A percentile compares a stretch with the other conserved stretches of the same genome.
Conservation (phyloP, 1,140 invertebrate species). For the Chrysomallon squamiferum region DNA sequence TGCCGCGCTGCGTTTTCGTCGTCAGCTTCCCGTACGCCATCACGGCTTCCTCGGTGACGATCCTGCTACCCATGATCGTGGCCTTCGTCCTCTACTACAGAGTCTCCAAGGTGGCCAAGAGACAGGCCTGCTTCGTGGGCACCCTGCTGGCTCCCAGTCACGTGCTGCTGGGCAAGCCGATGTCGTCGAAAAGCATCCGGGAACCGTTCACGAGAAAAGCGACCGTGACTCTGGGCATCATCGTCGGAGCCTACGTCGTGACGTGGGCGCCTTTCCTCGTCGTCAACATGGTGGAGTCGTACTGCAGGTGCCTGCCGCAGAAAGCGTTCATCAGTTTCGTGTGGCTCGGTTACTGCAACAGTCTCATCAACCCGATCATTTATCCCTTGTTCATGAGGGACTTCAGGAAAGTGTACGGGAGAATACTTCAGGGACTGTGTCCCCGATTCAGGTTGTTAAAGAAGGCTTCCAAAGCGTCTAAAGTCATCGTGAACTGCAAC, state of each 20-base stretch:
- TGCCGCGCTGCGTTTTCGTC: conserved; percentile 45
- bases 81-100: conserved; percentile 49
- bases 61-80: conserved; percentile 49
- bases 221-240: conserved; percentile 54
- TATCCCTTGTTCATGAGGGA: conserved; percentile 98
- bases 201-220: conserved; percentile 55
- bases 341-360: conserved; percentile 95
- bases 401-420: conserved; percentile 84
- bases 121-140: conserved; percentile 46
- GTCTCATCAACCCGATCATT: conserved; percentile 96
- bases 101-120: conserved; percentile 50
- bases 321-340: conserved; percentile 42
- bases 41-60: conserved; percentile 41
- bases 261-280: conserved; percentile 98
- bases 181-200: conserved; percentile 44
- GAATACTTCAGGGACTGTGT: conserved; percentile 33
- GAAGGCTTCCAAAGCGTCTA: conserved; percentile 5
- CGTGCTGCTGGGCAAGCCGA: conserved; percentile 44
- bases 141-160: conserved; percentile 41
- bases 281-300: conserved; percentile 92
- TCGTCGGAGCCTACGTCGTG: conserved; percentile 81
- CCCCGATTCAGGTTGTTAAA: conserved; percentile 30
- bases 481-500: neutral
- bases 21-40: conserved; percentile 46
- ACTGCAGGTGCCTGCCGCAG: conserved; percentile 72